Conservation (phyloP, 2,113 vertebrate genomes). For the Macaca nemestrina region DNA sequence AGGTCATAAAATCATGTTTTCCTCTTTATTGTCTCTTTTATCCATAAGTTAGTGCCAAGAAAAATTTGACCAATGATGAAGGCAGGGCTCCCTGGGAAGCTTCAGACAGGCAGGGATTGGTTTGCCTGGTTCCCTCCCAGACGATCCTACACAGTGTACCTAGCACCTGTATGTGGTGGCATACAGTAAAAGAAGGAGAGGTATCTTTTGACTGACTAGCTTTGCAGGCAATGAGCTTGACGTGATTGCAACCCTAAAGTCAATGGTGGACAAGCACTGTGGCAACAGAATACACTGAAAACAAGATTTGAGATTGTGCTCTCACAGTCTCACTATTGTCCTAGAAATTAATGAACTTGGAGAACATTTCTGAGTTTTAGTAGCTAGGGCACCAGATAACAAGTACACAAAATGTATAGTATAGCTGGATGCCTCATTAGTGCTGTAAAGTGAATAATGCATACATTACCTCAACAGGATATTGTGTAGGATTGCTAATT, state of each 20-base stretch:
- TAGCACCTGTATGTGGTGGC: accelerated
- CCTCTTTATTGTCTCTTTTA: not conserved
- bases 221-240: not conserved
- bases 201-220: not conserved
- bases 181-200: not conserved
- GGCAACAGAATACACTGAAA: not conserved
- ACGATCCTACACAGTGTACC: not conserved
- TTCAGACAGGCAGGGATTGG: not conserved
- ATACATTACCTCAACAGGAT: not conserved
- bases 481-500: conserved; percentile 10
- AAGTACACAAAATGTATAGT: not conserved
- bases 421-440: not conserved
- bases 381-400: not conserved
- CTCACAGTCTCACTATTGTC: not conserved
- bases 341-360: not conserved
- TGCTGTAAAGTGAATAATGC: conserved; percentile 6
- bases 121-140: not conserved
- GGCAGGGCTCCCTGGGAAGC: not conserved
- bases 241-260: not conserved
- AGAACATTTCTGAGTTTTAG: not conserved
- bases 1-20: not conserved
- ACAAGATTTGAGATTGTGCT: not conserved
- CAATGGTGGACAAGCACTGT: not conserved
- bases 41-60: not conserved
- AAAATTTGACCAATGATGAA: not conserved